Evolutionary conservation across 2,888 invertebrate species (phyloP), one percentile per base, ranked within the genome.

Genomic region (Thyatira batis): DNA sequence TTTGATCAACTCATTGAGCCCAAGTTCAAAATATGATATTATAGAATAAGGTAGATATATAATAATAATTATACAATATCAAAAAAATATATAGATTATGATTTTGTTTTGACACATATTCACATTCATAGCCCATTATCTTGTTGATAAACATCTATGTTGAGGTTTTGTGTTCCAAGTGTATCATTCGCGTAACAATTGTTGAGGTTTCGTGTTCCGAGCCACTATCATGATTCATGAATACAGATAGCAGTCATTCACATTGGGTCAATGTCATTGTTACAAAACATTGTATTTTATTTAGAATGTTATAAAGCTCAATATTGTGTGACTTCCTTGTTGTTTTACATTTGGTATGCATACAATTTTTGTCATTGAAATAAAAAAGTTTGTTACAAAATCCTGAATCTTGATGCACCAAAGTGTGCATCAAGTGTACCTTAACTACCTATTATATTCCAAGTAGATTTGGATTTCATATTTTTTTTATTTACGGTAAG

Each of bases 131-230:
- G 13, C 21, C 51, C 45, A 45, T 54, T 65, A 71, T 69, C 67
- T 65, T 61, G 69, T 68, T 70, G 60, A 57, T 55, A 52, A 58
- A 58, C 53, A 66, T 59, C 45, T 45, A 13, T 23, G 61, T 66
- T 51, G 73, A 84, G 76, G 83, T 84, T 78, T 80, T 71, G 82
- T 73, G 82, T 75, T 82, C 58, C 83, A 51, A 82, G 55, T 54
- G 53, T 20, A 21, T 28, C 23, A 27, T 10, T 30, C 20, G 11
- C 17, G 27, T 21, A 46, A 53, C 54, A 43, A 33, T 49, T 46
- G 74, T 72, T 60, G 82, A 84, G 82, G 89, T 87, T 78, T 86
- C 76, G 87, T 81, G 88, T 85, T 78, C 65, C 82, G 60, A 84
- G 71, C 13, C 1, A 27, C 13, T 27, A 17, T 17, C 20, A 61